Conservation (phyloP, 2,797 vertebrate species). For the Emydoidea blandingii region DNA sequence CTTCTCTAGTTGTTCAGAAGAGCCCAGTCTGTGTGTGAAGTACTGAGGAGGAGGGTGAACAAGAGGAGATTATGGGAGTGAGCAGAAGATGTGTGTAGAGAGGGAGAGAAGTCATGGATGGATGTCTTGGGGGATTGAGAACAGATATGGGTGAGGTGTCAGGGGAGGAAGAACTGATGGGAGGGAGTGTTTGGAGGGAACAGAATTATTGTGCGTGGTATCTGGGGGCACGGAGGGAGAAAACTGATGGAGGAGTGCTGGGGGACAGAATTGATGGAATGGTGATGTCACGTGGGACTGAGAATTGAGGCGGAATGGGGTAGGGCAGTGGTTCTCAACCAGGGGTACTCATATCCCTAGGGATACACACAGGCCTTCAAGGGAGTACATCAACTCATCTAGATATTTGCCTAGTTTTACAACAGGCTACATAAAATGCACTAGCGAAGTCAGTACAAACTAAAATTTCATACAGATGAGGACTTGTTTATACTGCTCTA, state of each 20-base stretch:
- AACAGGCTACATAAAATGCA: too few species aligned
- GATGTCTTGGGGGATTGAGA: background rate
- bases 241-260: background rate
- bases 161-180: background rate
- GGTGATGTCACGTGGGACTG: background rate
- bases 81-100: background rate
- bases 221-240: background rate
- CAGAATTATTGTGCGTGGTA: background rate
- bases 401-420: too few species aligned
- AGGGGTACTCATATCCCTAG: too few species aligned
- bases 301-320: background rate
- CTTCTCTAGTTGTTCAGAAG: background rate
- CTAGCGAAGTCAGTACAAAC: too few species aligned
- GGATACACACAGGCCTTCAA: too few species aligned
- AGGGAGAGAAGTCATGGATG: background rate
- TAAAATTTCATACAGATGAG: too few species aligned
- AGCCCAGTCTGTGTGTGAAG: background rate
- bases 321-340: background rate
- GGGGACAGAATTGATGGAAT: background rate
- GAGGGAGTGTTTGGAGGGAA: background rate
- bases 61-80: too few species aligned
- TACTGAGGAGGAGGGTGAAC: background rate
- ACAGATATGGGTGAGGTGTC: background rate
- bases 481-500: too few species aligned
- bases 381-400: too few species aligned